Evolutionary conservation across 2,797 vertebrate genomes (phyloP).

Genomic region (Heliangelus exortis): DNA sequence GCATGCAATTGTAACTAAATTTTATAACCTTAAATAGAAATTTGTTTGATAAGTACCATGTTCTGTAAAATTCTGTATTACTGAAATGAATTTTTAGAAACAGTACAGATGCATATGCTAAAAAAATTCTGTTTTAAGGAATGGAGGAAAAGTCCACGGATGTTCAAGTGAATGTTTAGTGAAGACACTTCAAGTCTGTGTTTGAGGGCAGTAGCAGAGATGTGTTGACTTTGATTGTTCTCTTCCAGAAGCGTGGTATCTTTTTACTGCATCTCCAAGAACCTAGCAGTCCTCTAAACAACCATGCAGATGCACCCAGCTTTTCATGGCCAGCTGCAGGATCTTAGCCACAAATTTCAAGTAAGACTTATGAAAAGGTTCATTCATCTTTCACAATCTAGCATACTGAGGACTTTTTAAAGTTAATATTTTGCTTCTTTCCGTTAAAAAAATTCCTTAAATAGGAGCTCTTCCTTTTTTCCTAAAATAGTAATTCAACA

Average conservation of each 20-base stretch:
- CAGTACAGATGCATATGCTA: neutral
- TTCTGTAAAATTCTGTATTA: neutral
- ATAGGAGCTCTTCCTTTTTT: slow-evolving; percentile 29
- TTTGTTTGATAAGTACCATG: neutral
- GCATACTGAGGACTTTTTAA: neutral
- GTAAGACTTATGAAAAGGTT: neutral
- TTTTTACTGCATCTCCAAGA: neutral
- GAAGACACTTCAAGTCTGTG: neutral
- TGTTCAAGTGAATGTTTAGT: neutral
- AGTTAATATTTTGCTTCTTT: slow-evolving; percentile 15
- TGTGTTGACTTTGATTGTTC: neutral
- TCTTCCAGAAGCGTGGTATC: neutral
- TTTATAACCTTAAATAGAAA: neutral
- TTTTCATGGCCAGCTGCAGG: neutral
- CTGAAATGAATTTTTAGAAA: neutral
- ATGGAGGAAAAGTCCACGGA: neutral
- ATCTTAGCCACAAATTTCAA: neutral
- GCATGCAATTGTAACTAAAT: neutral
- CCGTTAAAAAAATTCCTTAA: slow-evolving; percentile 2
- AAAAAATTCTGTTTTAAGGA: neutral
- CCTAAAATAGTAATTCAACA: slow-evolving; percentile 64
- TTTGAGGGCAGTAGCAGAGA: neutral
- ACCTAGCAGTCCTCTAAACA: neutral
- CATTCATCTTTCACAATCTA: neutral
- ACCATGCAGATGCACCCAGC: neutral